Evolutionary conservation across 2,113 vertebrate genomes (phyloP).

Genomic region (Campylomormyrus tamandua): DNA sequence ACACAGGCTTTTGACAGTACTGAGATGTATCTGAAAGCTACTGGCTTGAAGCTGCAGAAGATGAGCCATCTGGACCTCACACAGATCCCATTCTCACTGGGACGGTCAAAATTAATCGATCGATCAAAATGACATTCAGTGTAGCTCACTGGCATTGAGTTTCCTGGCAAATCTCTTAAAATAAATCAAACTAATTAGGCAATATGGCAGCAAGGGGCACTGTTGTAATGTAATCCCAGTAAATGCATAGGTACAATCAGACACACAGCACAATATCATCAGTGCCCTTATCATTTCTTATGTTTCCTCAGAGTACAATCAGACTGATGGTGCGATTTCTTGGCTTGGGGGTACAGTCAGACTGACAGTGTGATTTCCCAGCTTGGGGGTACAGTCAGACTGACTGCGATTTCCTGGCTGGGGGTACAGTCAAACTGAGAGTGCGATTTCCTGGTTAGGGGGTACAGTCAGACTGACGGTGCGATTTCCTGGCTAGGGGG

Average conservation of each 20-base stretch:
- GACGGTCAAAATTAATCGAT: not conserved
- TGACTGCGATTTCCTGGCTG: too few species aligned
- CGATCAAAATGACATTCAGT: not conserved
- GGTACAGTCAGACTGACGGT: not conserved
- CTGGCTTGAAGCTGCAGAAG: not conserved
- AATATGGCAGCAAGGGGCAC: not conserved
- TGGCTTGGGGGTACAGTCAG: too few species aligned
- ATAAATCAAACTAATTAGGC: not conserved
- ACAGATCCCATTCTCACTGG: not conserved
- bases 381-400: too few species aligned
- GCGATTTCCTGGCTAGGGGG: not conserved
- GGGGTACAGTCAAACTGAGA: too few species aligned
- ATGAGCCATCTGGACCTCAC: not conserved
- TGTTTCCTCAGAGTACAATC: not conserved
- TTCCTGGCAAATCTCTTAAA: not conserved
- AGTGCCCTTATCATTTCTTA: not conserved
- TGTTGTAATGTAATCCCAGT: not conserved
- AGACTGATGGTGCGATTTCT: not conserved
- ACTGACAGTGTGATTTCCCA: too few species aligned
- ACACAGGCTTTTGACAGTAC: not conserved
- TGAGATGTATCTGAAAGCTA: not conserved
- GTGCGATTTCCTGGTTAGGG: too few species aligned
- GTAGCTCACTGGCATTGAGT: not conserved
- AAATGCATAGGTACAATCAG: not conserved
- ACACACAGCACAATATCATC: not conserved